Evolutionary conservation across 2,888 invertebrate species (phyloP), one percentile per base, ranked within the genome.

Genomic region (Geophilus truncorum): DNA sequence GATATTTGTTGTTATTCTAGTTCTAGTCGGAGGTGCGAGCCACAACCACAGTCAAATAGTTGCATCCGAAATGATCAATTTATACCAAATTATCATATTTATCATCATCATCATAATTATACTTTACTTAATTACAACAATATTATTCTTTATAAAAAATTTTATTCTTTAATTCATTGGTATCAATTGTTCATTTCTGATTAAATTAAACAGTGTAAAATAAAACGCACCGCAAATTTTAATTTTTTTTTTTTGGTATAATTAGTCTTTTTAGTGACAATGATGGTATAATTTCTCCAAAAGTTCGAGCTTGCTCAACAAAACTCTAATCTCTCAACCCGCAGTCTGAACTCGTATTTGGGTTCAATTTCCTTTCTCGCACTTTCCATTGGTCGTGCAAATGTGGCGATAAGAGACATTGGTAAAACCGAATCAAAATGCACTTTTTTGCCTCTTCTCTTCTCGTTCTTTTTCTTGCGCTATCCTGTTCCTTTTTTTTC

Each of bases 11-110:
- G 18, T 77, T 30, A 30, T 32, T 36, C 77, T 36, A 75, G n/a
- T 77, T 77, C 77, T 32, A 77, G 77, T n/a, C 21, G 77, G 36
- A 77, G 36, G 36, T 36, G 77, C 77, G 32, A 36, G 77, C 77
- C 32, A 77, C 32, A 36, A 36, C 77, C 77, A 34, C 77, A 36
- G 77, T 34, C 30, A 36, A n/a, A 36, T 6, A 77, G 30, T 21
- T 30, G 30, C 25, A 28, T 21, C 32, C n/a, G 15, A 32, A 36
- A 77, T 36, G 32, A 77, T 32, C 77, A 34, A 77, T 25, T 77
- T 4, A 77, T 9, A 36, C 32, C 36, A 77, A 34, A 28, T 30
- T 25, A 21, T 25, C 76, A 76, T 25, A n/a, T n/a, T n/a, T n/a
- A n/a, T n/a, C n/a, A n/a, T n/a, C n/a, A 75, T 4, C 21, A 4